Percentiles rank a stretch among this genome's conserved stretches.
These are phyloP conservation scores for Latrodectus hesperus DNA, from an alignment of 2,888 invertebrate genomes.

Conservation along the genomic window DNA sequence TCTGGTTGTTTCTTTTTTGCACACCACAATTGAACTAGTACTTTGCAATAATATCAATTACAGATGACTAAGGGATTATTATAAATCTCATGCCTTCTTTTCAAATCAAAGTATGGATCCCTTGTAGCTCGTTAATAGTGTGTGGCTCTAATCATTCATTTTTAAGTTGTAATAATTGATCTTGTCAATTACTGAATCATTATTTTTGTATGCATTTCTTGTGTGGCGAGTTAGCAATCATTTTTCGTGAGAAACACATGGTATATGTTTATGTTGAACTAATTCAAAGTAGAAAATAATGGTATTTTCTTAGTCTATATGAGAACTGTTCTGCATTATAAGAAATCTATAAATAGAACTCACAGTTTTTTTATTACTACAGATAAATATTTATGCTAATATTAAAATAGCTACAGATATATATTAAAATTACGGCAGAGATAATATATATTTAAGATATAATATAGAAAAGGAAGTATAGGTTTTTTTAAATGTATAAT, in stretches of 20 bases:
- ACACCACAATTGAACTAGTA: neutral
- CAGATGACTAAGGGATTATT: neutral
- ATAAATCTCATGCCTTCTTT: neutral
- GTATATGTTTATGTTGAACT: too few species aligned
- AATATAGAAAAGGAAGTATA: too few species aligned
- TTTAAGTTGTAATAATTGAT: neutral
- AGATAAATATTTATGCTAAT: too few species aligned
- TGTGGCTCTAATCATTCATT: neutral
- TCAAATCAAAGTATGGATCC: neutral
- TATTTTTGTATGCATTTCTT: neutral
- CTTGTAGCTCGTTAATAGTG: neutral
- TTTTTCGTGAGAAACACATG: neutral
- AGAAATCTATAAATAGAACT: too few species aligned
- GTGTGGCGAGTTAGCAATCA: neutral
- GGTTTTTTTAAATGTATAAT: too few species aligned
- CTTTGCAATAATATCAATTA: neutral
- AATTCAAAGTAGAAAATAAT: too few species aligned
- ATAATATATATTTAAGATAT: too few species aligned
- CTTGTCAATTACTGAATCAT: neutral
- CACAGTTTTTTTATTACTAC: too few species aligned
- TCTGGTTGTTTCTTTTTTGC: conserved; percentile 29
- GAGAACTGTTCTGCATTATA: too few species aligned
- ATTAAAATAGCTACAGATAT: too few species aligned
- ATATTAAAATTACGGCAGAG: too few species aligned
- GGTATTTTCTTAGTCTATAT: too few species aligned